Evolutionary conservation across 1,140 invertebrate genomes (phyloP).

Genomic region (Pseudomyrmex flavicornis): DNA sequence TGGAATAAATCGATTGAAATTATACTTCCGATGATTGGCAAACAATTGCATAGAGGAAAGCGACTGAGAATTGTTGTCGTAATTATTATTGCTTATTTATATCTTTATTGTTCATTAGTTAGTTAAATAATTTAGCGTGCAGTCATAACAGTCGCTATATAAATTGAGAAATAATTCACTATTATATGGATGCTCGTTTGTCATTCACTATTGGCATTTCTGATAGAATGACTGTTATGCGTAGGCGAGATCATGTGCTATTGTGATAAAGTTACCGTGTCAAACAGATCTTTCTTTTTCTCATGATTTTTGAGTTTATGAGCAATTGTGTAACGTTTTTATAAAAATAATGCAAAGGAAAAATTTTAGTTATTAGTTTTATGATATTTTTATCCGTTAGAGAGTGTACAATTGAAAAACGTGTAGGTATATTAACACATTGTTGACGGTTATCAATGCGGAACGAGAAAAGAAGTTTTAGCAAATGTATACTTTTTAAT

Average conservation of each 20-base stretch:
- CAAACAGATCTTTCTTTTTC: slow-evolving; percentile 10
- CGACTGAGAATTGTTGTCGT: neutral
- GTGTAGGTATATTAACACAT: too few relatives aligned
- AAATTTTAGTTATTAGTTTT: slow-evolving; percentile 18
- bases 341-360: slow-evolving; percentile 8
- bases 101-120: neutral
- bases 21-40: neutral
- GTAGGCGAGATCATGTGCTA: slow-evolving; percentile 25
- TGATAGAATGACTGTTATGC: slow-evolving; percentile 48
- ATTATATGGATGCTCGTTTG: slow-evolving; percentile 28
- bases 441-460: too few relatives aligned
- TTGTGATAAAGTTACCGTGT: slow-evolving; percentile 33
- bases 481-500: neutral
- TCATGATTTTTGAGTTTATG: slow-evolving; percentile 56
- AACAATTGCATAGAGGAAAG: neutral
- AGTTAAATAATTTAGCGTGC: slow-evolving; percentile 33
- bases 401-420: too few relatives aligned
- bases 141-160: neutral
- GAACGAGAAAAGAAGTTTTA: too few relatives aligned
- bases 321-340: slow-evolving; percentile 28
- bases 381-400: neutral
- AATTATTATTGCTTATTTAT: slow-evolving; percentile 10
- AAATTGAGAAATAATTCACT: slow-evolving; percentile 22
- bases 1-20: neutral
- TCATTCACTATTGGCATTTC: slow-evolving; percentile 54